Conservation (phyloP, 2,797 vertebrate species). For the Periophthalmus magnuspinnatus region DNA sequence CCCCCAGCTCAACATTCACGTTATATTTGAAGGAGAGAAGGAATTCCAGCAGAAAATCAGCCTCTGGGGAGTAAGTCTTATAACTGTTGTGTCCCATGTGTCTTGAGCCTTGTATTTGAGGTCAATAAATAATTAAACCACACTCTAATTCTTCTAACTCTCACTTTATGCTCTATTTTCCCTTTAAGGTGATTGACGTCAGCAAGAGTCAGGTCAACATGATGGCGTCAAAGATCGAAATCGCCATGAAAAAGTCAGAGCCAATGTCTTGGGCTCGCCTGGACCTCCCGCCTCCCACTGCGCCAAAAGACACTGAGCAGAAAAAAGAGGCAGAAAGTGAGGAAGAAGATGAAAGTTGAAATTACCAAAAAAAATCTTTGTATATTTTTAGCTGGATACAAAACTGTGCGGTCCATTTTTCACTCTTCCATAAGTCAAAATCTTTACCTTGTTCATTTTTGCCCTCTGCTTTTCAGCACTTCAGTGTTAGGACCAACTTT, state of each 20-base stretch:
- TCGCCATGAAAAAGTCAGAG: slow-evolving; percentile 92
- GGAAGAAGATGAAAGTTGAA: slow-evolving; percentile 57
- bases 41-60: slow-evolving; percentile 90
- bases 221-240: slow-evolving; percentile 93
- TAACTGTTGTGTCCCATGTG: not conserved
- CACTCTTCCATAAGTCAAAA: slow-evolving; percentile 39
- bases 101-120: not conserved
- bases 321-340: slow-evolving; percentile 62
- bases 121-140: not conserved
- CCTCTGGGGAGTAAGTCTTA: slow-evolving; percentile 94
- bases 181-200: slow-evolving; percentile 86
- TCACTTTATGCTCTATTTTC: slow-evolving; percentile 3
- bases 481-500: slow-evolving; percentile 14
- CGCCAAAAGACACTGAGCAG: slow-evolving; percentile 53
- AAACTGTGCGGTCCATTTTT: slow-evolving; percentile 35
- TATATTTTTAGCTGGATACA: slow-evolving; percentile 33
- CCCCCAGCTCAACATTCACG: slow-evolving; percentile 86
- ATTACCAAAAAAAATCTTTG: not conserved
- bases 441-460: slow-evolving; percentile 15
- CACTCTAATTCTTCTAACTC: not conserved
- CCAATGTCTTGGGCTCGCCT: slow-evolving; percentile 91
- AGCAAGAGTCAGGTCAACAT: slow-evolving; percentile 89
- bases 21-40: slow-evolving; percentile 95
- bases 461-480: slow-evolving; percentile 19
- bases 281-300: slow-evolving; percentile 82